Percentiles rank a stretch among this genome's conserved stretches.
These are phyloP conservation scores for Ascaphus truei DNA, from an alignment of 2,113 vertebrate genomes.

Conservation along the genomic window DNA sequence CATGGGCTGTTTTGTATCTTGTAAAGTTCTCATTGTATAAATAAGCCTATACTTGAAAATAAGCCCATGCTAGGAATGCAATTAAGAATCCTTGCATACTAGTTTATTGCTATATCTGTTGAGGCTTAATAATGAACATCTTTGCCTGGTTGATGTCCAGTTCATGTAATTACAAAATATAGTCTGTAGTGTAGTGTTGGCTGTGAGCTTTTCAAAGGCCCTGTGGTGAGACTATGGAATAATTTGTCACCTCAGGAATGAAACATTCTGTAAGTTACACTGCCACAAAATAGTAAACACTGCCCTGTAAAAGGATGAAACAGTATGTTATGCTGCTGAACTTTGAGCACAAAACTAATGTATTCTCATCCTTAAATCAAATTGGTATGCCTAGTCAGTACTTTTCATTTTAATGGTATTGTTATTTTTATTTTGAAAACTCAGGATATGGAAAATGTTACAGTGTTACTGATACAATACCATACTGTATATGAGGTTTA, in stretches of 20 bases:
- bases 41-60: slow-evolving; percentile 13
- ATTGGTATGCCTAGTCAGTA: too few species aligned
- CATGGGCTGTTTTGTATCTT: background rate
- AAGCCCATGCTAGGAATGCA: slow-evolving; percentile 19
- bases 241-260: background rate
- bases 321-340: too few species aligned
- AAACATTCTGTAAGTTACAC: slow-evolving; percentile 1
- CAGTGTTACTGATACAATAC: too few species aligned
- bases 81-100: slow-evolving; percentile 24
- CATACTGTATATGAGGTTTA: too few species aligned
- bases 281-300: background rate
- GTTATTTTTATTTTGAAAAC: too few species aligned
- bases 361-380: too few species aligned
- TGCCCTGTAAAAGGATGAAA: background rate
- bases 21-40: slow-evolving; percentile 5
- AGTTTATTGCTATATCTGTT: slow-evolving; percentile 32
- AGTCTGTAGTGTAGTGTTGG: slow-evolving; percentile 9
- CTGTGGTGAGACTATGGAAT: background rate
- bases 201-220: slow-evolving; percentile 9
- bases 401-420: too few species aligned
- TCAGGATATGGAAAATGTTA: too few species aligned
- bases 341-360: too few species aligned
- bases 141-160: slow-evolving; percentile 23
- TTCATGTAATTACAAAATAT: slow-evolving; percentile 22
- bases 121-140: slow-evolving; percentile 19